These are phyloP conservation scores for Cantharis lateralis DNA, from an alignment of 2,888 invertebrate genomes.

Conservation along the genomic window DNA sequence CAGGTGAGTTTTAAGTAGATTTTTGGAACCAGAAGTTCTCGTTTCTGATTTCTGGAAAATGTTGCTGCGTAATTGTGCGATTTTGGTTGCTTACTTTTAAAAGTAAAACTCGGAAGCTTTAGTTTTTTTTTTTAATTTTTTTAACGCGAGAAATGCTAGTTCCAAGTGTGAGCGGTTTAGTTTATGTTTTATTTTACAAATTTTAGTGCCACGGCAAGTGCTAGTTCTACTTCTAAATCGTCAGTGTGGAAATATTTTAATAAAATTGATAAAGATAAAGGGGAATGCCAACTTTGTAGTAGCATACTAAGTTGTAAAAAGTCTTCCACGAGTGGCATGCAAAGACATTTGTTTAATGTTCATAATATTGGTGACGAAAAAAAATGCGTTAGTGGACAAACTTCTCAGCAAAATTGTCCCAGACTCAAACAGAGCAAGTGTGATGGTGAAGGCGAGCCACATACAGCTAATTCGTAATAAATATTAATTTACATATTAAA, in stretches of 20 bases:
- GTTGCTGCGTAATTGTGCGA: neutral
- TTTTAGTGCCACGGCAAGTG: neutral
- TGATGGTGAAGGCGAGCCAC: neutral
- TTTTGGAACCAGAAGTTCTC: neutral
- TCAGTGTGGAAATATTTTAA: neutral
- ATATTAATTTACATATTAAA: neutral
- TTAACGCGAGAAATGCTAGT: neutral
- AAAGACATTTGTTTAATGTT: neutral
- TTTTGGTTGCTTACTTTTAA: neutral
- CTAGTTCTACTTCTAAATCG: neutral
- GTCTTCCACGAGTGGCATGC: neutral
- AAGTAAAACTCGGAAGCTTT: neutral
- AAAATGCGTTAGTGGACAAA: neutral
- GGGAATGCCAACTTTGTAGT: neutral
- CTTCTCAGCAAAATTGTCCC: neutral
- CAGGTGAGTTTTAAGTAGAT: slow-evolving; percentile 37
- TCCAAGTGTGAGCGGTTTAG: neutral
- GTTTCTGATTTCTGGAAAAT: neutral
- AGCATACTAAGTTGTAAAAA: neutral
- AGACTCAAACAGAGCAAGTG: neutral
- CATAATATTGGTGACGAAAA: neutral
- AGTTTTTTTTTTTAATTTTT: neutral
- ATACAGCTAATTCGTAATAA: neutral
- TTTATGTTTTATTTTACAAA: neutral
- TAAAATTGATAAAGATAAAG: neutral